Percentiles rank a stretch among this genome's conserved stretches.
Conservation (phyloP, 2,888 invertebrate genomes). For the Rhagophthalmus giganteus region DNA sequence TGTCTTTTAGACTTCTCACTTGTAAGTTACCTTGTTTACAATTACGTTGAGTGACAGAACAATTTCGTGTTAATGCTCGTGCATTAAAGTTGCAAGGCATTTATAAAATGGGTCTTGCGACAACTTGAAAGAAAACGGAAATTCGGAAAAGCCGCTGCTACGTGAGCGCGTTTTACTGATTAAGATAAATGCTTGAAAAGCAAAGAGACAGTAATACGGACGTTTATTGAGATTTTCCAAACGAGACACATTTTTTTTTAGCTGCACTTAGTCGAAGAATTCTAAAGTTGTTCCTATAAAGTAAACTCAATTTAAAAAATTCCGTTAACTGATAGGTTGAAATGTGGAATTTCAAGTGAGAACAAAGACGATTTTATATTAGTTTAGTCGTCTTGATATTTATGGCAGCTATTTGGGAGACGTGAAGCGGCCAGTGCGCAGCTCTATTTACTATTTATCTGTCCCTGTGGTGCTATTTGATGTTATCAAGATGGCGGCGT, state of each 20-base stretch:
- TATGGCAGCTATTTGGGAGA: slow-evolving; percentile 51
- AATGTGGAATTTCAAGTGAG: slow-evolving; percentile 37
- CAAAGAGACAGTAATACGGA: slow-evolving; percentile 6
- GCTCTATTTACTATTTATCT: slow-evolving; percentile 56
- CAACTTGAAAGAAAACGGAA: slow-evolving; percentile 8
- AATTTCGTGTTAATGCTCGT: slow-evolving; percentile 32
- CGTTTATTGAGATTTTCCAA: slow-evolving; percentile 5
- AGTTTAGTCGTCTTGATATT: slow-evolving; percentile 49
- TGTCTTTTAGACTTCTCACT: slow-evolving; percentile 19
- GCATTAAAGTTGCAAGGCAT: slow-evolving; percentile 26
- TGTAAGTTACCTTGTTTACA: slow-evolving; percentile 25
- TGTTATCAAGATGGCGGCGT: slow-evolving; percentile 53
- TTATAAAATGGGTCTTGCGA: slow-evolving; percentile 14
- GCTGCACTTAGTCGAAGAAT: no score
- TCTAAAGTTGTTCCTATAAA: no score
- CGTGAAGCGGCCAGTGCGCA: slow-evolving; percentile 48
- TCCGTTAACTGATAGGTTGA: slow-evolving; percentile 18
- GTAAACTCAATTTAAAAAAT: slow-evolving; percentile 32
- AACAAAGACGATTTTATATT: slow-evolving; percentile 41
- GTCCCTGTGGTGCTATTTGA: slow-evolving; percentile 52
- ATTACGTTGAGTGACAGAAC: slow-evolving; percentile 25
- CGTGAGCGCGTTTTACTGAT: slow-evolving; percentile 13
- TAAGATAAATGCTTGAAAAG: slow-evolving; percentile 11
- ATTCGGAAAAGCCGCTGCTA: slow-evolving; percentile 8
- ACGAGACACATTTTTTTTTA: not conserved